Conservation (phyloP, 2,113 vertebrate genomes). For the Axis porcinus region DNA sequence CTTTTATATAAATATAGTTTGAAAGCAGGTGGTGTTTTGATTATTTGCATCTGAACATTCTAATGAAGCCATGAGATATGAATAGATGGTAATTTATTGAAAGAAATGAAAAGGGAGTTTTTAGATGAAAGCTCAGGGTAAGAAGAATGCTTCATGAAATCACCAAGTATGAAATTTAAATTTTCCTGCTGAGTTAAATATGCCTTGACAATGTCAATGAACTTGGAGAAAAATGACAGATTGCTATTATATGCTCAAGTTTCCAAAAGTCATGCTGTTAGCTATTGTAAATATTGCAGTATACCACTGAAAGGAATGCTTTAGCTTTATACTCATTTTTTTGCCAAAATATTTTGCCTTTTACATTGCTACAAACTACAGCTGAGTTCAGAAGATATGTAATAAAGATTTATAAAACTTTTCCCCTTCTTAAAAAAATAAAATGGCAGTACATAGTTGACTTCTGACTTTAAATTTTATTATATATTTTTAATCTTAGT, state of each 20-base stretch:
- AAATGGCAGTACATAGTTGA: neutral
- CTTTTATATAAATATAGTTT: conserved; percentile 22
- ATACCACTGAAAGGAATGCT: conserved; percentile 9
- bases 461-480: neutral
- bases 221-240: conserved; percentile 80
- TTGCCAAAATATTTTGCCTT: neutral
- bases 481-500: neutral
- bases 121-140: conserved; percentile 63
- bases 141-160: conserved; percentile 65
- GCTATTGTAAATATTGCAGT: conserved; percentile 66
- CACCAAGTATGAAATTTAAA: conserved; percentile 74
- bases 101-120: conserved; percentile 44
- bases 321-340: conserved; percentile 18
- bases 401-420: neutral
- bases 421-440: neutral
- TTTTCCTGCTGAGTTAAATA: conserved; percentile 79
- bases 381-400: conserved; percentile 10
- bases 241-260: conserved; percentile 66
- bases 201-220: conserved; percentile 81
- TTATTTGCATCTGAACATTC: conserved; percentile 52
- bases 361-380: neutral
- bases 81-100: conserved; percentile 55
- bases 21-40: conserved; percentile 52
- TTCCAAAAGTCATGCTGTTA: conserved; percentile 76
- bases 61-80: conserved; percentile 51